phyloP scores from a whole-genome alignment of 1,140 invertebrate species.

The Drosophila albomicans region DNA sequence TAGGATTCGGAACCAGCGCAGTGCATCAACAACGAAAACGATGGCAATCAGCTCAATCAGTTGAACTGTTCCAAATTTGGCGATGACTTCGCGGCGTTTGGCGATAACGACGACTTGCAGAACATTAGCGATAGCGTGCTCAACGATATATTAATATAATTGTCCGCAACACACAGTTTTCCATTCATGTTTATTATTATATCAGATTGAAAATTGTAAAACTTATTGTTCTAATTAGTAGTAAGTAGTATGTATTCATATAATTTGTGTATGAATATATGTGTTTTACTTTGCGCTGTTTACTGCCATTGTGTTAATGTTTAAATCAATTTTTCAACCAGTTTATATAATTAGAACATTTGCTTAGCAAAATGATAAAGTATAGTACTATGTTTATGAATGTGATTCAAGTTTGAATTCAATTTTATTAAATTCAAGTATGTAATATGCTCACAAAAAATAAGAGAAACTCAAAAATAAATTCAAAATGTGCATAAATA shows the following conservation, averaged over 20 bases:
- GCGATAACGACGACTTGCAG: constrained; percentile 54
- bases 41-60: constrained; percentile 29
- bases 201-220: constrained; percentile 26
- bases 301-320: constrained; percentile 11
- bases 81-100: constrained; percentile 18
- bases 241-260: constrained; percentile 6
- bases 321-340: constrained; percentile 6
- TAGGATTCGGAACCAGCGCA: constrained; percentile 39
- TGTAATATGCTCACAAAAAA: constrained; percentile 14
- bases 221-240: constrained; percentile 21
- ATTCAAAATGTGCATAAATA: constrained; percentile 37
- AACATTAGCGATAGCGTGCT: constrained; percentile 77
- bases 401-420: constrained; percentile 28
- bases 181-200: constrained; percentile 16
- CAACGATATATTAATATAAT: constrained; percentile 67
- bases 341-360: constrained; percentile 14
- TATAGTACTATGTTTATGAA: not conserved
- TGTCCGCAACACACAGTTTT: not conserved
- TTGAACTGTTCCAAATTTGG: constrained; percentile 24
- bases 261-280: constrained; percentile 1
- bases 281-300: constrained; percentile 25
- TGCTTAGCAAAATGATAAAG: constrained; percentile 19
- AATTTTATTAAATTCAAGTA: constrained; percentile 47
- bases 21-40: constrained; percentile 33
- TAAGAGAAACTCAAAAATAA: constrained; percentile 17